Base-by-base conservation (phyloP, 2,888 invertebrate genomes). In the Drepana falcataria region DNA sequence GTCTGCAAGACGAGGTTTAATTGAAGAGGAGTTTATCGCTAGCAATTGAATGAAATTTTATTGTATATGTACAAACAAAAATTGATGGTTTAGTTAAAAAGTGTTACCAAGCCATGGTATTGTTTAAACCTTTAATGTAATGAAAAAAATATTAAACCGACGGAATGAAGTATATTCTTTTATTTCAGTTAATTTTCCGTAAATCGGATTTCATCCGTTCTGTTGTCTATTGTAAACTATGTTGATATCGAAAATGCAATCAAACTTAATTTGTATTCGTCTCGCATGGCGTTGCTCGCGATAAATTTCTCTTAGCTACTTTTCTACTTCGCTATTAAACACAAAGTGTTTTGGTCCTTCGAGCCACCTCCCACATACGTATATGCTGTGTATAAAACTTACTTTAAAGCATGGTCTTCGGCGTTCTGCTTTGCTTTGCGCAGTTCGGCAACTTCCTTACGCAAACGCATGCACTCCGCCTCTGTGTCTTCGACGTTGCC, bases 401-500 rank as follows among this genome's bases (percentile, higher is more conserved):
- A 94, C 94, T 93, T 93, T 68, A 86, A 81, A 51, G 91, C 83
- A 65, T 92, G 92, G 49, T 93, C 92, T 66, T 93, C 93, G 0
- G 93, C 92, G 64, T 83, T 91, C 61, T 91, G 91, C 64, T 93
- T 92, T 53, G 92, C 92, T 55, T 91, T 91, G 61, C 92, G 87
- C 71, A 91, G 89, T 59, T 93, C 93, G 3, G 92, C 87, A 2
- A 93, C 78, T 64, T 93, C 93, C 60, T 91, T 87, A 68, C 93
- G 87, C 68, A 93, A 67, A 47, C 93, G 92, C 68, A 91, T 59
- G 35, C 91, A 85, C 65, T 93, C 93, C 6, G 91, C 71, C 54
- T 93, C 93, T 6, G 75, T 59, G 56, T 87, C 86, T 53, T 87
- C 89, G 9, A 68, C 53, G 65, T 71, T 83, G 48, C 89, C 89